Evolutionary conservation across 2,888 invertebrate genomes (phyloP).

Genomic region (Hirtodrosophila alboralis): DNA sequence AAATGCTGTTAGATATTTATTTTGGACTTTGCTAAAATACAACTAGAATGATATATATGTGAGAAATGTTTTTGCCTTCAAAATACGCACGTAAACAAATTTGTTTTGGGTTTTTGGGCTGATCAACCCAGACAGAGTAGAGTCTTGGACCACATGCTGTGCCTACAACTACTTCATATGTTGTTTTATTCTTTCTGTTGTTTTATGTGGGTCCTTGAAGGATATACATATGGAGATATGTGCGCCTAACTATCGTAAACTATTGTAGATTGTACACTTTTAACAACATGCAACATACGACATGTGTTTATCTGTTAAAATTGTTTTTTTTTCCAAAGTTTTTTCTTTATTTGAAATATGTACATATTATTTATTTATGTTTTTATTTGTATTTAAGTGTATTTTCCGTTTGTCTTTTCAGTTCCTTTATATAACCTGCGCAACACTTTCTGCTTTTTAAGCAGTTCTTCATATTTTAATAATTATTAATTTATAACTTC

Average conservation of each 20-base stretch:
- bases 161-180: slow-evolving; percentile 47
- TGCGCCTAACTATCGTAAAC: slow-evolving; percentile 27
- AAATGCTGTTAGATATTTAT: slow-evolving; percentile 49
- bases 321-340: neutral
- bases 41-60: slow-evolving; percentile 13
- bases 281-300: slow-evolving; percentile 28
- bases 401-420: slow-evolving; percentile 26
- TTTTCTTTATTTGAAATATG: neutral
- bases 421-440: slow-evolving; percentile 35
- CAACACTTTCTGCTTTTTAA: slow-evolving; percentile 27
- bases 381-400: slow-evolving; percentile 2
- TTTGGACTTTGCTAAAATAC: slow-evolving; percentile 56
- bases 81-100: slow-evolving; percentile 64
- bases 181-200: slow-evolving; percentile 16
- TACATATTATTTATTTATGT: neutral
- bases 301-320: slow-evolving; percentile 8
- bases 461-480: slow-evolving; percentile 23
- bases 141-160: slow-evolving; percentile 61
- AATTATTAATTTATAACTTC: slow-evolving; percentile 21
- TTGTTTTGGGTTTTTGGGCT: slow-evolving; percentile 57
- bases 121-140: slow-evolving; percentile 13
- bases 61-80: slow-evolving; percentile 12
- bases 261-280: slow-evolving; percentile 41
- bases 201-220: slow-evolving; percentile 40
- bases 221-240: no score